phyloP scores from a whole-genome alignment of 2,113 vertebrate species.

The Hymenochirus boettgeri region DNA sequence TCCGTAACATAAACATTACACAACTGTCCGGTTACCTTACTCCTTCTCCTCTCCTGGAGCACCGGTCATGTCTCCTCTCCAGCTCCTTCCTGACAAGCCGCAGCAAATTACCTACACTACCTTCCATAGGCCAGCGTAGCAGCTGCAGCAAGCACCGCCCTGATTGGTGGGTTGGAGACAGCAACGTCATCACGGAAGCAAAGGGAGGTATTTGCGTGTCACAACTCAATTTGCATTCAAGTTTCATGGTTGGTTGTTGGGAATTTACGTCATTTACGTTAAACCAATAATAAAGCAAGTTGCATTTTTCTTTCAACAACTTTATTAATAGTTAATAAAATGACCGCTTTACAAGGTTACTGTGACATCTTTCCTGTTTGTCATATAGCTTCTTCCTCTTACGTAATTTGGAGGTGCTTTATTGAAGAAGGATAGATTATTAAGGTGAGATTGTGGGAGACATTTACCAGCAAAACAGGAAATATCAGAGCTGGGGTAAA shows the following conservation, averaged over 20 bases:
- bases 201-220: conserved; percentile 20
- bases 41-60: conserved; percentile 31
- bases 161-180: conserved; percentile 22
- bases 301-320: not conserved
- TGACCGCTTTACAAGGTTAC: conserved; percentile 21
- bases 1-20: too few relatives aligned
- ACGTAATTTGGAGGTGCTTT: not conserved
- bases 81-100: conserved; percentile 45
- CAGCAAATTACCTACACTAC: conserved; percentile 34
- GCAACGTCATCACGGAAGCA: conserved; percentile 15
- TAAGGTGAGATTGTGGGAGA: too few relatives aligned
- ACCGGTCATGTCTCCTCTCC: conserved; percentile 35
- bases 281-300: not conserved
- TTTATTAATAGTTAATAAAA: conserved; percentile 5
- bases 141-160: conserved; percentile 20
- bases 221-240: not conserved
- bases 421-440: not conserved
- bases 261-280: not conserved
- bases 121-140: conserved; percentile 38
- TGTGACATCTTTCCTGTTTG: conserved; percentile 13
- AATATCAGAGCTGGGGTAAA: too few relatives aligned
- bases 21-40: conserved; percentile 14
- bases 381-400: conserved; percentile 15
- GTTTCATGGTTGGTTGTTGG: not conserved
- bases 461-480: too few relatives aligned